These are phyloP conservation scores for Blastomussa wellsi DNA, from an alignment of 92 coral and sea anemone genomes.

Conservation along the genomic window DNA sequence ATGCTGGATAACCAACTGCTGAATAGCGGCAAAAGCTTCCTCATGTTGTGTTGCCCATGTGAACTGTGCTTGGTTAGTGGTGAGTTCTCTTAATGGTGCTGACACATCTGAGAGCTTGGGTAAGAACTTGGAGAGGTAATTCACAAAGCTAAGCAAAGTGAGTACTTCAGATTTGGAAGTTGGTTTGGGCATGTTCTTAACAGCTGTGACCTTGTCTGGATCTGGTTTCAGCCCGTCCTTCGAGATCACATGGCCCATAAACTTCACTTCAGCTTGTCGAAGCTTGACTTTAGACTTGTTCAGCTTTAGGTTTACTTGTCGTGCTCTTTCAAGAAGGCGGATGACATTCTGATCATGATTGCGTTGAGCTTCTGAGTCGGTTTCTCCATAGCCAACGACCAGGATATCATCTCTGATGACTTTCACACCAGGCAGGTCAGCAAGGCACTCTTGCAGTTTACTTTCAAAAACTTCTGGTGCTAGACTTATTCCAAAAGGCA, in stretches of 20 bases:
- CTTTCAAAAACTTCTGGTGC: slow-evolving; percentile 65
- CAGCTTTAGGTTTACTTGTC: slow-evolving; percentile 35
- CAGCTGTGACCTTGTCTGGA: slow-evolving; percentile 34
- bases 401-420: slow-evolving; percentile 42
- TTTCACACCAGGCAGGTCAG: slow-evolving; percentile 39
- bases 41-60: slow-evolving; percentile 55
- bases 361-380: slow-evolving; percentile 24
- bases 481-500: slow-evolving; percentile 54
- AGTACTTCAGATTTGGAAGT: slow-evolving; percentile 10
- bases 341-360: slow-evolving; percentile 50
- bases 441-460: slow-evolving; percentile 44
- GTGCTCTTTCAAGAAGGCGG: slow-evolving; percentile 43
- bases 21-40: slow-evolving; percentile 50
- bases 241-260: slow-evolving; percentile 37
- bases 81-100: slow-evolving; percentile 55
- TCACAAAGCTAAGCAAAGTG: slow-evolving; percentile 28
- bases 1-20: no score
- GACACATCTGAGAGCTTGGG: slow-evolving; percentile 60
- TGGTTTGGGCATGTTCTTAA: slow-evolving; percentile 26
- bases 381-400: slow-evolving; percentile 52
- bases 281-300: slow-evolving; percentile 36
- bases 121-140: slow-evolving; percentile 45
- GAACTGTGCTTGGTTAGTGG: slow-evolving; percentile 39
- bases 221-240: slow-evolving; percentile 58
- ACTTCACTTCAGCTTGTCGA: slow-evolving; percentile 41